phyloP scores from a whole-genome alignment of 2,113 vertebrate species.

The Chionodraco myersi region DNA sequence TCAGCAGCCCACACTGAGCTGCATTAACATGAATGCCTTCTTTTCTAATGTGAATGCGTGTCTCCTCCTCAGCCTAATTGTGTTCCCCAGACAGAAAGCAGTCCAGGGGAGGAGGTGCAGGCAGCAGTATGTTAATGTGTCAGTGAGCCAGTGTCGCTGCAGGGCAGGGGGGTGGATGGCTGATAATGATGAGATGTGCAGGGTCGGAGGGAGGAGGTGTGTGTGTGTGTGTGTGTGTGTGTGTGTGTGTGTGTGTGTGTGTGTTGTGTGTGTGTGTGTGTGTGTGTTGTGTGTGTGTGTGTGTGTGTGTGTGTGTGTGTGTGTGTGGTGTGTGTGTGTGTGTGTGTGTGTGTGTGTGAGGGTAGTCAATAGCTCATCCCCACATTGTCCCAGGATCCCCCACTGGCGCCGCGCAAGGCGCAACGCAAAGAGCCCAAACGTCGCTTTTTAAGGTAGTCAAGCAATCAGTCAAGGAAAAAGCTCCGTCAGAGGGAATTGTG shows the following conservation, averaged over 20 bases:
- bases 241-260: slow-evolving; percentile 10
- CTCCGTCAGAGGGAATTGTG: slow-evolving; percentile 48
- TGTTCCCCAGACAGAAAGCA: slow-evolving; percentile 69
- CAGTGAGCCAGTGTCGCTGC: slow-evolving; percentile 69
- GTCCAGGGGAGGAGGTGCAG: slow-evolving; percentile 69
- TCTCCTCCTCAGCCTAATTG: slow-evolving; percentile 57
- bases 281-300: slow-evolving; percentile 32
- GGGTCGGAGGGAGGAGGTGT: background rate
- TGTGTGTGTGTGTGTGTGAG: slow-evolving; percentile 43
- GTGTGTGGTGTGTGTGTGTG: background rate
- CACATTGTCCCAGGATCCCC: slow-evolving; percentile 80
- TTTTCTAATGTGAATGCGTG: slow-evolving; percentile 11
- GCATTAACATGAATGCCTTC: slow-evolving; percentile 22
- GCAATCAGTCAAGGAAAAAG: slow-evolving; percentile 69
- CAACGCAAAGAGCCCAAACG: slow-evolving; percentile 51
- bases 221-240: slow-evolving; percentile 1
- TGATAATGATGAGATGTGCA: slow-evolving; percentile 62
- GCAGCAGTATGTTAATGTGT: slow-evolving; percentile 80
- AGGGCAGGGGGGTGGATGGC: slow-evolving; percentile 55
- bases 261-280: slow-evolving; percentile 12
- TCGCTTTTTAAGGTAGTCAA: slow-evolving; percentile 70
- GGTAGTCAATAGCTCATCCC: slow-evolving; percentile 72
- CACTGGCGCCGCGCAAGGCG: slow-evolving; percentile 81
- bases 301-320: slow-evolving; percentile 43
- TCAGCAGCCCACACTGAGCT: slow-evolving; percentile 17